phyloP scores from a whole-genome alignment of 1,140 invertebrate species.

The Drosophila nigromelanica region DNA sequence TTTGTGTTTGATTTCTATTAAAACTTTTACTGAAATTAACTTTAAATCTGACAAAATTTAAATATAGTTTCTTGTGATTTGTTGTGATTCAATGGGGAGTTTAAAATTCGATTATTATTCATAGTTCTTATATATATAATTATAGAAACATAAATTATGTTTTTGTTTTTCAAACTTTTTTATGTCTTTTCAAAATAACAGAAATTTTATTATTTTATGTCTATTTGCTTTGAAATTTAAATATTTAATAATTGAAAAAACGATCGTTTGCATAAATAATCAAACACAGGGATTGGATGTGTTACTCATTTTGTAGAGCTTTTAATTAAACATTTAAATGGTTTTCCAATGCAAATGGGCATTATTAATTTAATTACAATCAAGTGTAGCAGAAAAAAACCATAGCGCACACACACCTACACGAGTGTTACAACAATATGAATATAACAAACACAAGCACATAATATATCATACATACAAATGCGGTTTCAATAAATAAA shows the following conservation, averaged over 20 bases:
- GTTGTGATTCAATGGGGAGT: too few species aligned
- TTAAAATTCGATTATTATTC: too few species aligned
- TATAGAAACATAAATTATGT: too few species aligned
- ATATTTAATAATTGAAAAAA: conserved; percentile 41
- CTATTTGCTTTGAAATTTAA: conserved; percentile 7
- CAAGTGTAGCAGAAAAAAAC: conserved; percentile 44
- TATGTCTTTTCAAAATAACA: too few species aligned
- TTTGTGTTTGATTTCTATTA: background rate
- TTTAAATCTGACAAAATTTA: too few species aligned
- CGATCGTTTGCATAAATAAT: conserved; percentile 50
- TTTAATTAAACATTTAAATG: conserved; percentile 78
- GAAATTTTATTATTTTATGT: background rate
- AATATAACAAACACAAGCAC: conserved; percentile 29
- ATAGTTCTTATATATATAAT: too few species aligned
- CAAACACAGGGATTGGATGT: background rate
- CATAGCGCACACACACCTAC: conserved; percentile 8
- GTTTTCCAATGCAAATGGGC: conserved; percentile 73
- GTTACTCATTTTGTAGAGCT: conserved; percentile 22
- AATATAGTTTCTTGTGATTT: too few species aligned
- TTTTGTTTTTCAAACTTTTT: too few species aligned
- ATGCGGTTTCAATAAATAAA: conserved; percentile 63
- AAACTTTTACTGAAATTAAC: too few species aligned
- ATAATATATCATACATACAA: conserved; percentile 32
- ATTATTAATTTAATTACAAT: conserved; percentile 80
- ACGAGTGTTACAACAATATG: conserved; percentile 43